These are phyloP conservation scores for Kuschelorhynchus macadamiae DNA, from an alignment of 2,888 invertebrate species.

Conservation along the genomic window DNA sequence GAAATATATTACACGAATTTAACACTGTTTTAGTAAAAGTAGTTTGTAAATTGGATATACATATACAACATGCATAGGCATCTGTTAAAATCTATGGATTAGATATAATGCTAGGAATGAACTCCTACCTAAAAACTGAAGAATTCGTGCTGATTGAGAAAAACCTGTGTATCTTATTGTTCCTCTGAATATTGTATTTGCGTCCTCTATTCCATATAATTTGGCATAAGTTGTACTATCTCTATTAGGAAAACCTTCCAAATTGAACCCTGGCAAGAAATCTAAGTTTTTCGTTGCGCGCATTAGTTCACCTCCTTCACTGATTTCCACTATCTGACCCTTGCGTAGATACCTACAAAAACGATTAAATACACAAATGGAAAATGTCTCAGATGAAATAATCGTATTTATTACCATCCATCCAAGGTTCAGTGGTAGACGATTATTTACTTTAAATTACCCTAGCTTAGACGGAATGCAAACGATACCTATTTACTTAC, in stretches of 20 bases:
- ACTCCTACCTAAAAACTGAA: constrained; percentile 75
- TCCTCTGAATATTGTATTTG: constrained; percentile 91
- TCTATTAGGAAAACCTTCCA: constrained; percentile 97
- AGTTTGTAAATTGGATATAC: no score
- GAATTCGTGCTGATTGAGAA: constrained; percentile 87
- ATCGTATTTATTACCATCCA: not conserved
- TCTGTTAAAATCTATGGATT: no score
- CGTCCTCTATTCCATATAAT: constrained; percentile 87
- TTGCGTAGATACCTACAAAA: constrained; percentile 58
- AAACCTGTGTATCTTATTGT: constrained; percentile 94
- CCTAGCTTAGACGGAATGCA: no score
- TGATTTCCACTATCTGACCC: constrained; percentile 83
- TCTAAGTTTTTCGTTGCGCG: constrained; percentile 83
- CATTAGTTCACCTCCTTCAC: constrained; percentile 91
- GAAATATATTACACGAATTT: no score
- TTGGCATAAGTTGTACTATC: constrained; percentile 92
- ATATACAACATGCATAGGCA: no score
- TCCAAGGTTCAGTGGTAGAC: no score
- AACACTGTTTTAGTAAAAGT: no score
- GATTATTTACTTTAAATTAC: no score
- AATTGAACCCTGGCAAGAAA: constrained; percentile 95
- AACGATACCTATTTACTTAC: no score
- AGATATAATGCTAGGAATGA: no score
- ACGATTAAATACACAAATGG: constrained; percentile 8
- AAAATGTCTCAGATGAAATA: not conserved